phyloP scores from a whole-genome alignment of 1,140 invertebrate genomes.

The Bombus balteatus region DNA sequence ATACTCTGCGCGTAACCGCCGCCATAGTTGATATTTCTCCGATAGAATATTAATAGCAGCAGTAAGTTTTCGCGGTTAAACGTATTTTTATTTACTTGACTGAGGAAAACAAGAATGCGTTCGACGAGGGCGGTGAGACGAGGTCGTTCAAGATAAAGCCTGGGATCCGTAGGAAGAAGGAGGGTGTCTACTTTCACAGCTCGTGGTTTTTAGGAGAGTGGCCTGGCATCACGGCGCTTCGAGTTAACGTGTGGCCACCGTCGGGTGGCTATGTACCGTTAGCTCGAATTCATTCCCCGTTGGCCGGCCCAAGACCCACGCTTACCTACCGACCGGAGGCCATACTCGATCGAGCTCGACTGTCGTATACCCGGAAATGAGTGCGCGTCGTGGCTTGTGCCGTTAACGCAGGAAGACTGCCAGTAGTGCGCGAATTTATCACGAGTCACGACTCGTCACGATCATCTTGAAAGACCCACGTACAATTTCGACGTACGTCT shows the following conservation, averaged over 20 bases:
- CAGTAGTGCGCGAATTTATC: conserved; percentile 60
- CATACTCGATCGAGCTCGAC: conserved; percentile 59
- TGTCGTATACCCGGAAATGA: conserved; percentile 68
- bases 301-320: conserved; percentile 57
- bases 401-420: conserved; percentile 28
- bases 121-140: conserved; percentile 30
- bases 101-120: conserved; percentile 34
- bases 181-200: conserved; percentile 53
- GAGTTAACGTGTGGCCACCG: conserved; percentile 62
- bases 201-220: conserved; percentile 54
- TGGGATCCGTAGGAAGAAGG: conserved; percentile 31
- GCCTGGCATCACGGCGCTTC: conserved; percentile 52
- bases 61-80: conserved; percentile 36
- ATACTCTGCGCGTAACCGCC: conserved; percentile 58
- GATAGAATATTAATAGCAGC: conserved; percentile 61
- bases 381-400: conserved; percentile 41
- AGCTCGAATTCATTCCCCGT: conserved; percentile 71
- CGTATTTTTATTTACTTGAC: conserved; percentile 37
- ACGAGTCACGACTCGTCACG: conserved; percentile 56
- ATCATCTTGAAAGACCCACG: conserved; percentile 41
- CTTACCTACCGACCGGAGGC: conserved; percentile 61
- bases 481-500: conserved; percentile 36
- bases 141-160: conserved; percentile 31
- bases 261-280: conserved; percentile 72
- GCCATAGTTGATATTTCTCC: conserved; percentile 67